phyloP scores from a whole-genome alignment of 2,888 invertebrate species.

The Idaea aversata region DNA sequence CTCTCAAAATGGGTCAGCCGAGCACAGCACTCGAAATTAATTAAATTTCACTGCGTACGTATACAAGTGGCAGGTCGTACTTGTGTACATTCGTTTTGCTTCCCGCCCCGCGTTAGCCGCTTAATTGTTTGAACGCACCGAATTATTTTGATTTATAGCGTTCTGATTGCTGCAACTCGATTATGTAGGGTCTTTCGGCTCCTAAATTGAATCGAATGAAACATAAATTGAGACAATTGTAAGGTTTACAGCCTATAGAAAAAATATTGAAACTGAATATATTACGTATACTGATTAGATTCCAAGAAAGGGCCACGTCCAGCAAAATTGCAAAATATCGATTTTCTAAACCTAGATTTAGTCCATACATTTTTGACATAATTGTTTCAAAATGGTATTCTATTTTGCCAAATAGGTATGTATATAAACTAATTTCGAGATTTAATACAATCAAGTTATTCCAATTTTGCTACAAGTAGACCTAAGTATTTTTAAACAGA shows the following conservation, averaged over 20 bases:
- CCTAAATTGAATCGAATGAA: slow-evolving; percentile 74
- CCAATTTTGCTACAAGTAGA: too few relatives aligned
- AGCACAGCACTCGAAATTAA: slow-evolving; percentile 33
- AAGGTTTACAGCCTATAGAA: slow-evolving; percentile 36
- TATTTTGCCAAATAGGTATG: too few relatives aligned
- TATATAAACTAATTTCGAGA: too few relatives aligned
- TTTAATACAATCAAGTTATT: too few relatives aligned
- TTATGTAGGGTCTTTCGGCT: slow-evolving; percentile 63
- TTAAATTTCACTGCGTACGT: slow-evolving; percentile 31
- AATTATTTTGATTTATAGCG: slow-evolving; percentile 79
- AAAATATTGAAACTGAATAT: slow-evolving; percentile 39
- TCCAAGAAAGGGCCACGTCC: neutral
- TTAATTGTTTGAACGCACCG: slow-evolving; percentile 71
- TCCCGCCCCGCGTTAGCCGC: slow-evolving; percentile 55
- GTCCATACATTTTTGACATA: too few relatives aligned
- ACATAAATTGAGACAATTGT: slow-evolving; percentile 65
- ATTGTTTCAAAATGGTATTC: too few relatives aligned
- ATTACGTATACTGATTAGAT: neutral
- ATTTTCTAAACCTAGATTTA: too few relatives aligned
- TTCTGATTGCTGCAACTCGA: slow-evolving; percentile 77
- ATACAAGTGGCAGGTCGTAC: slow-evolving; percentile 16
- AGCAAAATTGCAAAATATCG: neutral
- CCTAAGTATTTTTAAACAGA: too few relatives aligned
- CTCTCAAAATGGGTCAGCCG: neutral
- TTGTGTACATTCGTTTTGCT: slow-evolving; percentile 26